These are phyloP conservation scores for Alviniconcha marisindica DNA, from an alignment of 1,140 invertebrate species.

Conservation along the genomic window DNA sequence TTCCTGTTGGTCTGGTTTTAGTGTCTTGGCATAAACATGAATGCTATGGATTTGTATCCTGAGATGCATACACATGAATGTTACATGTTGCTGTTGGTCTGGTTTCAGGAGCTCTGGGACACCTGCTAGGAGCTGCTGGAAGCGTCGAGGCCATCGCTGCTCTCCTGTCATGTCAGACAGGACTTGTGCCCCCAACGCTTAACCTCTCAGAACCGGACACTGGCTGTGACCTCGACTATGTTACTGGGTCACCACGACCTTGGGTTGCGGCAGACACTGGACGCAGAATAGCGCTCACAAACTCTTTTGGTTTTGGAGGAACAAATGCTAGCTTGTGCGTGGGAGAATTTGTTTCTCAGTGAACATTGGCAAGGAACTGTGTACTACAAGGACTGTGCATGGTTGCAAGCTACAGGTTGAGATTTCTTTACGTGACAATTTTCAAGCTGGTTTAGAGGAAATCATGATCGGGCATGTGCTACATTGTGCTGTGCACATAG, in stretches of 20 bases:
- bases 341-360: constrained; percentile 35
- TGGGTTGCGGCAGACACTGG: constrained; percentile 74
- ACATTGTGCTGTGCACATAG: too few relatives aligned
- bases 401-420: too few relatives aligned
- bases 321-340: constrained; percentile 94
- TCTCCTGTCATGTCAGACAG: constrained; percentile 85
- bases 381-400: too few relatives aligned
- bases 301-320: constrained; percentile 99
- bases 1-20: too few relatives aligned
- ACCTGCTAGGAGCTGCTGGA: constrained; percentile 96
- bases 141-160: constrained; percentile 94
- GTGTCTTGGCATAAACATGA: too few relatives aligned
- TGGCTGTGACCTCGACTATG: constrained; percentile 83
- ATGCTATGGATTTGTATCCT: too few relatives aligned
- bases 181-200: constrained; percentile 90
- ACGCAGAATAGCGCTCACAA: constrained; percentile 90
- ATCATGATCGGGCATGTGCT: too few relatives aligned
- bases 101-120: constrained; percentile 85
- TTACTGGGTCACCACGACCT: constrained; percentile 81
- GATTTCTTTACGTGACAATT: too few relatives aligned
- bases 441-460: too few relatives aligned
- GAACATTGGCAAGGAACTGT: neutral
- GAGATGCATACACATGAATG: too few relatives aligned
- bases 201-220: constrained; percentile 86
- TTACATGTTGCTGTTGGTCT: too few relatives aligned